These are phyloP conservation scores for Pogonognathellus flavescens DNA, from an alignment of 1,140 invertebrate species.

Conservation along the genomic window DNA sequence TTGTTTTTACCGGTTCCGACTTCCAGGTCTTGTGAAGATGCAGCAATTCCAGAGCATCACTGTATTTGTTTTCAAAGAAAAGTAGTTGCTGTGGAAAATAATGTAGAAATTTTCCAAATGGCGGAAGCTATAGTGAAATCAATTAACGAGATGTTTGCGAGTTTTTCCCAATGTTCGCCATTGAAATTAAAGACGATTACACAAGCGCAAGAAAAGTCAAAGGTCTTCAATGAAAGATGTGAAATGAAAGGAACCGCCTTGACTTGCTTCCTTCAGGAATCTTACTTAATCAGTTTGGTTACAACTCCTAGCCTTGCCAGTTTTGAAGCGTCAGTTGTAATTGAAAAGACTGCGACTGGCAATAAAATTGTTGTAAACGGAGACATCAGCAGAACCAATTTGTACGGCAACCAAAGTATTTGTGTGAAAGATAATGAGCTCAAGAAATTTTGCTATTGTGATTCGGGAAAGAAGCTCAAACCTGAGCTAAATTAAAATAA, in stretches of 20 bases:
- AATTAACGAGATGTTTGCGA: constrained; percentile 3
- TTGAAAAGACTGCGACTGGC: no score
- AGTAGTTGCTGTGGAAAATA: neutral
- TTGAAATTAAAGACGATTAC: constrained; percentile 50
- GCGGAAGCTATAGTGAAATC: neutral
- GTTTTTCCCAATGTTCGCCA: constrained; percentile 51
- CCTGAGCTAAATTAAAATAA: no score
- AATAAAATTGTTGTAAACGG: no score
- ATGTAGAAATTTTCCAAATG: neutral
- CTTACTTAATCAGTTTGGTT: neutral
- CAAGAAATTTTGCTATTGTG: no score
- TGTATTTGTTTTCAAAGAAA: constrained; percentile 71
- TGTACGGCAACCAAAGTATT: no score
- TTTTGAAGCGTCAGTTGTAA: neutral
- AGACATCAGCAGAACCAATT: no score
- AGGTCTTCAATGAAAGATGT: neutral
- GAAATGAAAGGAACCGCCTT: no score
- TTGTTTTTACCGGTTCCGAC: constrained; percentile 69
- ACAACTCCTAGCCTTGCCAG: neutral
- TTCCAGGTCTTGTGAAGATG: constrained; percentile 70
- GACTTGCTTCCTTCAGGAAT: no score
- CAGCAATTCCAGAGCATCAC: constrained; percentile 74
- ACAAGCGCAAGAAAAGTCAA: neutral
- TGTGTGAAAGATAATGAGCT: no score
- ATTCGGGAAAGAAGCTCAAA: no score